These are phyloP conservation scores for Brachypodius melanocephalos DNA, from an alignment of 2,113 vertebrate genomes.

Conservation along the genomic window DNA sequence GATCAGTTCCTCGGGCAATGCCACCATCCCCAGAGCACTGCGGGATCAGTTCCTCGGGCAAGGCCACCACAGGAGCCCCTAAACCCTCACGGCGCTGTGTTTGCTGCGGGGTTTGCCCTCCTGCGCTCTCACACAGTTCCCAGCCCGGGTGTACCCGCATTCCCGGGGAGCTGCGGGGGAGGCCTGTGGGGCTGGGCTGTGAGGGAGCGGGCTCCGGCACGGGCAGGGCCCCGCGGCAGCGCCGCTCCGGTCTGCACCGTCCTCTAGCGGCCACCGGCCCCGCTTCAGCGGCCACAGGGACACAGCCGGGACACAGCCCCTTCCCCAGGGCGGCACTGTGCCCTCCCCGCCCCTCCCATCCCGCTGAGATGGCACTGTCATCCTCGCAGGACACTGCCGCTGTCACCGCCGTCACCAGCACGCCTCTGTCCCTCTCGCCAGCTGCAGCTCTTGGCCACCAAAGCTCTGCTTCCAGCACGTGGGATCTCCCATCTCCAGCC, in stretches of 20 bases:
- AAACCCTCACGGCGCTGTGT: rapidly evolving
- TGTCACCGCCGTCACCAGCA: rapidly evolving
- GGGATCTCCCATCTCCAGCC: background rate
- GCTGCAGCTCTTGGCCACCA: background rate
- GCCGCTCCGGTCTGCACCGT: background rate
- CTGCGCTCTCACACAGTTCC: rapidly evolving
- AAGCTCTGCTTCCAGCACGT: rapidly evolving
- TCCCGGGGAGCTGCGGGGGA: rapidly evolving
- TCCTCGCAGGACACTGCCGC: rapidly evolving
- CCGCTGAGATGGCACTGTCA: rapidly evolving
- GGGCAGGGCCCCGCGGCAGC: background rate
- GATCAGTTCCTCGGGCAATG: background rate
- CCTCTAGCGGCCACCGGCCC: constrained; percentile 42
- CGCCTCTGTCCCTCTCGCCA: rapidly evolving
- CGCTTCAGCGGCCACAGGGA: background rate
- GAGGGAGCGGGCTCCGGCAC: background rate
- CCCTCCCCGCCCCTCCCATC: rapidly evolving
- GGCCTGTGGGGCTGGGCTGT: rapidly evolving
- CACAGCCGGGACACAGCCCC: background rate
- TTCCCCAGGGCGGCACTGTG: rapidly evolving
- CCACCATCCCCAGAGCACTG: no score
- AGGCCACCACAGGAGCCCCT: rapidly evolving
- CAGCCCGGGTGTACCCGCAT: rapidly evolving
- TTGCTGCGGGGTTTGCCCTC: background rate
- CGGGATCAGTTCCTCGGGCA: background rate